These are phyloP conservation scores for Tachycineta bicolor DNA, from an alignment of 2,113 vertebrate genomes.

Conservation along the genomic window DNA sequence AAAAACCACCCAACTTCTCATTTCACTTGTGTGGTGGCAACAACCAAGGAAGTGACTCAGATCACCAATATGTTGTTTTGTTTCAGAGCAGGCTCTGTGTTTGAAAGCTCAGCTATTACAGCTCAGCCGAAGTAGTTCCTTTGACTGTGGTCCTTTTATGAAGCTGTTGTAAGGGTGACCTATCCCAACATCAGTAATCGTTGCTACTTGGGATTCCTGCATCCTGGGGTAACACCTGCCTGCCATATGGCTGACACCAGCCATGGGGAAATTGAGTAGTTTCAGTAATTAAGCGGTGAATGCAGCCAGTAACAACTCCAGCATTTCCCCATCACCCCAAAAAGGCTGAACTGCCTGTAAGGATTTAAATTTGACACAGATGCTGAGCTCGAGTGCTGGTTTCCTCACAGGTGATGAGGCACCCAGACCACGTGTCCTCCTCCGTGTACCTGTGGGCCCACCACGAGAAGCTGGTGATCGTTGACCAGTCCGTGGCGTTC, in stretches of 20 bases:
- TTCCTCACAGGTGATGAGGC: constrained; percentile 89
- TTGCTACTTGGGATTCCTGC: accelerated
- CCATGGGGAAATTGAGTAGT: accelerated
- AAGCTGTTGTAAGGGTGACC: background rate
- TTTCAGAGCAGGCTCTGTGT: constrained; percentile 8
- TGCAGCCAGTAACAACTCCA: background rate
- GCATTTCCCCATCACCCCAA: background rate
- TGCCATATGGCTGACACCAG: background rate
- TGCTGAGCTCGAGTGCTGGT: background rate
- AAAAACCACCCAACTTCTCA: background rate
- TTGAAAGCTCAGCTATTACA: constrained; percentile 31
- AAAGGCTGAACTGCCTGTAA: background rate
- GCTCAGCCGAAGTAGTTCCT: background rate
- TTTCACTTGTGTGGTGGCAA: constrained; percentile 1
- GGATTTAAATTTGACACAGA: accelerated
- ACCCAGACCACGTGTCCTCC: constrained; percentile 94
- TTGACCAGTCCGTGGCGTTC: constrained; percentile 94
- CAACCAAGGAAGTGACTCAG: constrained; percentile 53
- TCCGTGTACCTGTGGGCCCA: constrained; percentile 95
- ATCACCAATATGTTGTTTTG: constrained; percentile 61
- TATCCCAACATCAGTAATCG: background rate
- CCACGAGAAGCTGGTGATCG: constrained; percentile 91
- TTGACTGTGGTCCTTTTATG: background rate
- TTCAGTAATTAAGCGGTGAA: background rate
- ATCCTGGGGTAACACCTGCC: background rate